Evolutionary conservation across 2,888 invertebrate genomes (phyloP).

Genomic region (Leucania comma): DNA sequence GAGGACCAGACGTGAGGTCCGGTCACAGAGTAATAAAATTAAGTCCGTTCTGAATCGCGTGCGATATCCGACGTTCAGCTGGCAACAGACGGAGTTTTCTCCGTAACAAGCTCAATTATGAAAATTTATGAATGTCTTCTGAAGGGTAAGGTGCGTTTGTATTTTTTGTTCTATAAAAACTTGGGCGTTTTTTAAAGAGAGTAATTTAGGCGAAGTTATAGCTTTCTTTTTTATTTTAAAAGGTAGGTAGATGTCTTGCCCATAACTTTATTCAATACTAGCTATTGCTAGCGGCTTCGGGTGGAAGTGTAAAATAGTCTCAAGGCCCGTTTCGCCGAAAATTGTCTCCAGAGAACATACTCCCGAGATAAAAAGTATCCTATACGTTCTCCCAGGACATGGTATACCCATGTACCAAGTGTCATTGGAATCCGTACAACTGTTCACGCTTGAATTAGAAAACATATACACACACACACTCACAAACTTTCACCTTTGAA

Average conservation of each 20-base stretch:
- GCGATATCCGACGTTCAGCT: conserved; percentile 19
- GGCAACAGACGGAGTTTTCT: conserved; percentile 15
- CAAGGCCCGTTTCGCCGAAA: no score
- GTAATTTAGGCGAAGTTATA: conserved; percentile 1
- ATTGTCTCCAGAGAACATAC: no score
- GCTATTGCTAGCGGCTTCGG: no score
- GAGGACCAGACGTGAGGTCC: conserved; percentile 32
- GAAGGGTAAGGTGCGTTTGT: conserved; percentile 26
- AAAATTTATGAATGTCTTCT: conserved; percentile 39
- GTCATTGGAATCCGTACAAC: no score
- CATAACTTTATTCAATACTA: not conserved
- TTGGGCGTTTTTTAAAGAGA: not conserved
- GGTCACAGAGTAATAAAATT: conserved; percentile 49
- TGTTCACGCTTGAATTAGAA: no score
- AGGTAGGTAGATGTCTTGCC: not conserved
- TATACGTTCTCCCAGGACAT: no score
- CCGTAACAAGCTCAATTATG: conserved; percentile 27
- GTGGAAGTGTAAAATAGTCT: no score
- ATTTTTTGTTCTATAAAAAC: not conserved
- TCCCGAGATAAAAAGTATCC: no score
- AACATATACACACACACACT: no score
- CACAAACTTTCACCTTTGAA: no score
- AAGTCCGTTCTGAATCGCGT: conserved; percentile 21
- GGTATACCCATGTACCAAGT: no score
- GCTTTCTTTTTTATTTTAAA: not conserved